Evolutionary conservation across 2,113 vertebrate genomes (phyloP), one percentile per base, ranked within the genome.

Genomic region (Alectura lathami): DNA sequence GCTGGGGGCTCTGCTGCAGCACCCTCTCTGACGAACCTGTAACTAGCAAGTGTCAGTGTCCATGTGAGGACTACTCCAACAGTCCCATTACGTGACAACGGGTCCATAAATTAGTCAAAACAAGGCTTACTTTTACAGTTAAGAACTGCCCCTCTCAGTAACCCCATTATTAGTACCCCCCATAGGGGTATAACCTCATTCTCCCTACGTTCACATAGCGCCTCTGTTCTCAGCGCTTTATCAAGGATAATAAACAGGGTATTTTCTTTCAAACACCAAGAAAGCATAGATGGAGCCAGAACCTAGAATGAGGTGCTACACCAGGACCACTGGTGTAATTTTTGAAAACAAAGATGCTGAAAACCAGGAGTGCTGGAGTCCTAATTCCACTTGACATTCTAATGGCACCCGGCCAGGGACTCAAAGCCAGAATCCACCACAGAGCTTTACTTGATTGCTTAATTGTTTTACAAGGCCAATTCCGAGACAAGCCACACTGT

Each of bases 401-500:
- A 43, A 81, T 94, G 91, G 94, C 94, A 95, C 12, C 64, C 80
- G 84, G 95, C 89, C 94, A 97, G 66, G 51, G n/a, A 79, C 66
- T 69, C 47, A 27, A 73, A 47, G 89, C 94, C 93, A 96, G 82
- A 93, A 90, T 84, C 66, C 47, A 94, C 88, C 83, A 90, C 83
- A 88, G 77, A 94, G 89, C 91, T 92, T 95, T 93, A 90, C 92
- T 95, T 94, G 89, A 96, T 91, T 92, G 91, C 92, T 89, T 94
- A 97, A 95, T 91, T 95, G 89, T 93, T 94, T 97, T 95, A 95
- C 38, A 93, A 93, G 88, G 83, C 91, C 81, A 90, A 79, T 93
- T 91, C 75, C 16, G 75, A 91, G 56, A 88, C 74, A 86, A 93
- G 87, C 80, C 54, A 74, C 91, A 48, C 67, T 73, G 74, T 93